Conservation (phyloP, 2,797 vertebrate species). For the Crocodylus rhombifer region DNA sequence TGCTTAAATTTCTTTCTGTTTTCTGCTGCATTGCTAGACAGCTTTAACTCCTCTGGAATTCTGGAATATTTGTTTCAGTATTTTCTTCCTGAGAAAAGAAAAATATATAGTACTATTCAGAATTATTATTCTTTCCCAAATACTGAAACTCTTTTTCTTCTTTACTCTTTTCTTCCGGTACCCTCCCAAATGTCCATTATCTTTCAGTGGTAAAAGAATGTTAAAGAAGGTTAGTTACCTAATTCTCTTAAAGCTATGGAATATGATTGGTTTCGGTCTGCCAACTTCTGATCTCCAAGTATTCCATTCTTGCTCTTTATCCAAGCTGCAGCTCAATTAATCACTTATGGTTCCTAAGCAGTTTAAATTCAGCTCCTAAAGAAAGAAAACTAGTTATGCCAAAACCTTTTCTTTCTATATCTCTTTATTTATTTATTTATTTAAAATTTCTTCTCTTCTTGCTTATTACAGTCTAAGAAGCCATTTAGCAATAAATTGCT, state of each 20-base stretch:
- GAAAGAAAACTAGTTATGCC: no score
- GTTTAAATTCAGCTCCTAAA: no score
- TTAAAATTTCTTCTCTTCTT: no score
- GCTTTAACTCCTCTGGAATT: no score
- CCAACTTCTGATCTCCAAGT: constrained; percentile 14
- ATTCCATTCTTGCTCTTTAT: background rate
- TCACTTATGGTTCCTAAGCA: background rate
- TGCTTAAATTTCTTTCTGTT: no score
- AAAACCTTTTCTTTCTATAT: no score
- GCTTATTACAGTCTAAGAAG: no score
- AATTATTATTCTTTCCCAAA: background rate
- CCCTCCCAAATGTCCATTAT: background rate
- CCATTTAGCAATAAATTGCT: no score
- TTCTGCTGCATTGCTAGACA: no score
- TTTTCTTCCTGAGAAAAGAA: background rate
- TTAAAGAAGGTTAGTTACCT: background rate
- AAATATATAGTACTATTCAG: fast-evolving
- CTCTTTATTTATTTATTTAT: no score
- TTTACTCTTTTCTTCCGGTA: background rate
- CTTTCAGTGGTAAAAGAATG: background rate
- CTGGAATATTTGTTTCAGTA: background rate
- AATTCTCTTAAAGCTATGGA: background rate
- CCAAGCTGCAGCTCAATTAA: background rate
- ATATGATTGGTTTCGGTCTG: background rate
- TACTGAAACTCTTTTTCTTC: background rate